Base-by-base conservation (phyloP, 2,888 invertebrate species). In the Dryomyza anilis region DNA sequence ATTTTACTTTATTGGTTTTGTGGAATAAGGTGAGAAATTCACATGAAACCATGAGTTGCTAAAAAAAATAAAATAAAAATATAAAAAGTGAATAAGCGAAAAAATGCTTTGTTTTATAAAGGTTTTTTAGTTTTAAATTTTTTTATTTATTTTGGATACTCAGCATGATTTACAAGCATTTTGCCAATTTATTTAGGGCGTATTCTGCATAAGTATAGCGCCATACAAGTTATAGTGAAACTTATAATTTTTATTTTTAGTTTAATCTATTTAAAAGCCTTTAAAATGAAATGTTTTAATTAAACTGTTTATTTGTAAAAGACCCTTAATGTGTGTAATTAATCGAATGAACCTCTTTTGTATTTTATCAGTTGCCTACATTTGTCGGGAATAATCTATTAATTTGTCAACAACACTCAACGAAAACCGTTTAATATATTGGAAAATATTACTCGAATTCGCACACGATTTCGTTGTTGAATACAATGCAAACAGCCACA, bases 161-260 rank as follows among this genome's bases (percentile, higher is more conserved):
- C 53, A 56, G 23, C 56, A 43, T 56, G 56, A 56, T 56, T 56
- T 56, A 56, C 56, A 56, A n/a, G n/a, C n/a, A n/a, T n/a, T n/a
- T n/a, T n/a, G n/a, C n/a, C n/a, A n/a, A n/a, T n/a, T n/a, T n/a
- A n/a, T n/a, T n/a, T n/a, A n/a, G n/a, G n/a, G n/a, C n/a, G n/a
- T n/a, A n/a, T n/a, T n/a, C n/a, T n/a, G n/a, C n/a, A n/a, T n/a
- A n/a, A n/a, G n/a, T n/a, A n/a, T n/a, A n/a, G n/a, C n/a, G n/a
- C n/a, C n/a, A n/a, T n/a, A n/a, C n/a, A n/a, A n/a, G n/a, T n/a
- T n/a, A n/a, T n/a, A n/a, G n/a, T n/a, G n/a, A n/a, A n/a, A n/a
- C n/a, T n/a, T n/a, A n/a, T n/a, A n/a, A n/a, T n/a, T n/a, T n/a
- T n/a, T n/a, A n/a, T n/a, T n/a, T n/a, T n/a, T n/a, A n/a, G n/a